phyloP scores from a whole-genome alignment of 2,888 invertebrate species.

The Synanthedon myopaeformis region DNA sequence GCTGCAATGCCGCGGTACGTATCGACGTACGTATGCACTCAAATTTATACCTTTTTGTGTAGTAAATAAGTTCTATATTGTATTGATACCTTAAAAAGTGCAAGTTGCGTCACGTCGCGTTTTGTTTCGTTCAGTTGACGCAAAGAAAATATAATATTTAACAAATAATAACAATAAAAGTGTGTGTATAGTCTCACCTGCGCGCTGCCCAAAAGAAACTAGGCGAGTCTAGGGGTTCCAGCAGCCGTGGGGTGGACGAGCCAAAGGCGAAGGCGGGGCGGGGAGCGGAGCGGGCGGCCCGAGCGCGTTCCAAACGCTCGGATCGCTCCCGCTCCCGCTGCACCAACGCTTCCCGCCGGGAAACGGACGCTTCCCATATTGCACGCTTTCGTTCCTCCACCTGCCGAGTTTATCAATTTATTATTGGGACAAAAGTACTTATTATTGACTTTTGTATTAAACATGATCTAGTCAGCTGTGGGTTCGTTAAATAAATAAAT shows the following conservation, averaged over 20 bases:
- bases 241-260: constrained; percentile 88
- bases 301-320: constrained; percentile 83
- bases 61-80: too few species aligned
- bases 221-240: constrained; percentile 84
- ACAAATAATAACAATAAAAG: too few species aligned
- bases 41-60: too few species aligned
- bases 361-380: constrained; percentile 90
- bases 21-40: too few species aligned
- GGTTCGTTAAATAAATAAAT: too few species aligned
- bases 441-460: too few species aligned
- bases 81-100: too few species aligned
- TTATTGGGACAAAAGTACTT: background rate
- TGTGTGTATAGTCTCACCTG: constrained; percentile 51
- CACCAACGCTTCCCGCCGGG: constrained; percentile 86
- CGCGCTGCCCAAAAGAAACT: constrained; percentile 88
- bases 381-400: constrained; percentile 91
- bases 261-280: constrained; percentile 86
- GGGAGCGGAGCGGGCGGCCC: constrained; percentile 77
- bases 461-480: too few species aligned
- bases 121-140: too few species aligned
- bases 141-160: too few species aligned
- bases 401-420: constrained; percentile 27
- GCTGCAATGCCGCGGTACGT: too few species aligned
- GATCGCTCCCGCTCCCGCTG: constrained; percentile 88
- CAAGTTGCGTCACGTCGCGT: too few species aligned